Base-by-base conservation (phyloP, 2,113 vertebrate species). In the Fulica atra region DNA sequence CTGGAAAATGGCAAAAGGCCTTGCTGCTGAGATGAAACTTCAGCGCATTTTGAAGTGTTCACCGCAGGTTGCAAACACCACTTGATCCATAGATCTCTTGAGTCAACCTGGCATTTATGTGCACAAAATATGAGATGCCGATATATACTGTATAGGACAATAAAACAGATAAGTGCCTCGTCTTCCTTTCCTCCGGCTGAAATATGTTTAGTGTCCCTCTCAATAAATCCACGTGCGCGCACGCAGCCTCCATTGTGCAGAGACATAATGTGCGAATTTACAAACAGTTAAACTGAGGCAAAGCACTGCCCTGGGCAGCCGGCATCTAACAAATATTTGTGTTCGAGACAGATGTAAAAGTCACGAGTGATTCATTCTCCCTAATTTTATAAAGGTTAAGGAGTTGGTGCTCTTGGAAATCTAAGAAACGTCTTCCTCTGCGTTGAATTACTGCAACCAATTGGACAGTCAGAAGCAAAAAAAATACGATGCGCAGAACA, bases 341-440 rank as follows among this genome's bases (percentile, higher is more conserved):
- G 13, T 68, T 96, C 2, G 26, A 84, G 72, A 82, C 94, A 57
- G 68, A 83, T 86, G 48, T 95, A 93, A 95, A 89, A 95, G 80
- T 94, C 89, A 85, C 29, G 1, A 93, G 63, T 95, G 89, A 97
- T 88, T 98, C 64, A 94, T 95, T 95, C 51, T 88, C 82, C 86
- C 89, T 94, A 96, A 97, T 96, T 96, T 89, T 87, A 86, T 91
- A 96, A 92, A 96, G 69, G 87, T 96, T 96, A 97, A 94, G 89
- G 76, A 90, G 68, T 61, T 89, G 74, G 33, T 5, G 0, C 80
- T 94, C 94, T 60, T 86, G 69, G 61, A 96, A 96, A 94, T 81
- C 79, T n/a, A 65, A 71, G 69, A 79, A 93, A 80, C 8, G 6
- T 60, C 35, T 95, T 96, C 70, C 91, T 64, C 91, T 63, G 36